Base-by-base conservation (phyloP, 2,797 vertebrate species). In the Stomatorhinus walkeri region DNA sequence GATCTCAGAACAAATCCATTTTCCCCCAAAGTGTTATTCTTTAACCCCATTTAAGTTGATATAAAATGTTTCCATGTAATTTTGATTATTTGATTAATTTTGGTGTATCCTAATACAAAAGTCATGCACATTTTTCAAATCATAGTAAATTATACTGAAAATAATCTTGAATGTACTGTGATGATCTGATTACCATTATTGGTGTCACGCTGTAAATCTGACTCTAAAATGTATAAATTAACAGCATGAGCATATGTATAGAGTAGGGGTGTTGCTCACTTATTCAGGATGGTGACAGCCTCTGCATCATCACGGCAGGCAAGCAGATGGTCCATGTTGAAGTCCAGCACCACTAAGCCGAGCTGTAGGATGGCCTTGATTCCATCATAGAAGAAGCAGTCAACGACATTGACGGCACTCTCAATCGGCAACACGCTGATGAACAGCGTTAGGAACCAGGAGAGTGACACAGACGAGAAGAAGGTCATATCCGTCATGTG, bases 361-460 rank as follows among this genome's bases (percentile, higher is more conserved):
- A 99, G 96, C 93, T 99, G 98, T 92, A 99, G 93, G 85, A 99
- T 96, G 81, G 98, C 97, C 91, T 98, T 98, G 85, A 99, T 98
- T 89, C 98, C 98, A 40, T 99, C 97, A 40, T 97, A 98, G 96
- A 99, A 99, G 92, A 99, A 99, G 91, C 98, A 99, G 94, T 99
- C 98, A 1, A 99, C 97, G 89, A 99, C 98, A 87, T 97, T 99
- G 90, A 99, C 98, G 0, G 98, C 97, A 28, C 98, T 98, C 94
- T 99, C 98, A 90, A 99, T 97, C 90, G 98, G 98, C 88, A 99
- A 93, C 89, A 99, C 98, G 0, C 98, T 99, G 95, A 99, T 97
- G 93, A 99, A 99, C 90, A 99, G 96, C 7, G 98, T 99, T 93
- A 99, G 97, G 92, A 99, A 99, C 98, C 98, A 99, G 85, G 98